Evolutionary conservation across 2,888 invertebrate species (phyloP), one percentile per base, ranked within the genome.

Genomic region (Cataglyphis rosenhaueri): DNA sequence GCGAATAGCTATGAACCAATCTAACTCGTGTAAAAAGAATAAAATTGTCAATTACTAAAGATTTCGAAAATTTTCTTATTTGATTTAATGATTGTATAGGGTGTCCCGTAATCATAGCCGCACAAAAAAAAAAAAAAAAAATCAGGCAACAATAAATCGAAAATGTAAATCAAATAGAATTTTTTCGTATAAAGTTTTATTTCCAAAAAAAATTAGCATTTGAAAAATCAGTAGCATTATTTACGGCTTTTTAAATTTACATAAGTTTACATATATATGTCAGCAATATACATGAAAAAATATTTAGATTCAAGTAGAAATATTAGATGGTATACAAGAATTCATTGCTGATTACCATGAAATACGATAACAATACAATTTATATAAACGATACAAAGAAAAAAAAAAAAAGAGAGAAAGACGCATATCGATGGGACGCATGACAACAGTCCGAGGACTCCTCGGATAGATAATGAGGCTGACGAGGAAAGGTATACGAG

Each of bases 381-480:
- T n/a, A n/a, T 52, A 52, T 15, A 48, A 66, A 74, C 35, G 61
- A 32, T 8, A 59, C 5, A 32, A 32, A 32, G 32, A 76, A 79
- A 86, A 64, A 59, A 65, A 59, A 65, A 55, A 82, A 87, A 38
- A 74, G 74, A 78, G 52, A 41, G 86, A 76, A 52, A 82, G 85
- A 71, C 83, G 84, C 86, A 84, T 88, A 89, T 89, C 84, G 83
- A 81, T 83, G 73, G 88, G 84, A 86, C 78, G 89, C 81, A 87
- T 88, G 85, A 89, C 85, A 86, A 88, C 84, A 89, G 87, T 83
- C 81, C 70, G 85, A 83, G 84, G 81, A 84, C 78, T 84, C 52
- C 74, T 81, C 83, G 86, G 48, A 52, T 87, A 85, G 87, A 89
- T 86, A 86, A 90, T 87, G 89, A 90, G 89, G 83, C 85, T 85